phyloP scores from a whole-genome alignment of 2,797 vertebrate species.

The Pseudopleuronectes americanus region DNA sequence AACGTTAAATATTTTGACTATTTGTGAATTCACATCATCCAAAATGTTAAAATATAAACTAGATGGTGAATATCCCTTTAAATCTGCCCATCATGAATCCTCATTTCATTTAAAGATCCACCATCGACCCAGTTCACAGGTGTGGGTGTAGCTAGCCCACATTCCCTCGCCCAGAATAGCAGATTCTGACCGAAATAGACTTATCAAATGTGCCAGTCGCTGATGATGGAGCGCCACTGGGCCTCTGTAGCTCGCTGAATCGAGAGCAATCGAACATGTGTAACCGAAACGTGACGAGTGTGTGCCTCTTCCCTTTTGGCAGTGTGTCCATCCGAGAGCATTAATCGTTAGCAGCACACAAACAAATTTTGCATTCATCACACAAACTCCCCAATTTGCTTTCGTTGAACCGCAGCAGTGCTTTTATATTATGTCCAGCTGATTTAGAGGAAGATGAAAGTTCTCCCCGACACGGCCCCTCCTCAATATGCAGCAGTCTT shows the following conservation, averaged over 20 bases:
- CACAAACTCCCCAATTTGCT: too few relatives aligned
- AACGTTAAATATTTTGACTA: too few relatives aligned
- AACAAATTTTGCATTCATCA: too few relatives aligned
- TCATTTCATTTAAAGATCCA: conserved; percentile 30
- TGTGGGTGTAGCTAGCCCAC: conserved; percentile 80
- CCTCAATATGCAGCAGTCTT: conserved; percentile 53
- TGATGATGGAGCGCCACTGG: conserved; percentile 14
- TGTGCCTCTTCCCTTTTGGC: too few relatives aligned
- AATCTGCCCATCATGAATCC: conserved; percentile 9
- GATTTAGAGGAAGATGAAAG: conserved; percentile 28
- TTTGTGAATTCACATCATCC: too few relatives aligned
- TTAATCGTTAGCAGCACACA: too few relatives aligned
- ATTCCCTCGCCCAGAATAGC: conserved; percentile 73
- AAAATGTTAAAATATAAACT: too few relatives aligned
- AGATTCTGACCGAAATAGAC: conserved; percentile 72
- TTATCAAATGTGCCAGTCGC: conserved; percentile 62
- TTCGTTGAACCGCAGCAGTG: neutral
- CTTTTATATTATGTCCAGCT: neutral
- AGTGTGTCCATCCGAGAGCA: too few relatives aligned
- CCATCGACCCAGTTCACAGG: conserved; percentile 56
- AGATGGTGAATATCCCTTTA: neutral
- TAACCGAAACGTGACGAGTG: too few relatives aligned
- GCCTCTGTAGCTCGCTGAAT: too few relatives aligned
- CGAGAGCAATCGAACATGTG: too few relatives aligned
- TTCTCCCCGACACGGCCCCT: conserved; percentile 22